phyloP scores from a whole-genome alignment of 2,888 invertebrate genomes.

The Carcina quercana region DNA sequence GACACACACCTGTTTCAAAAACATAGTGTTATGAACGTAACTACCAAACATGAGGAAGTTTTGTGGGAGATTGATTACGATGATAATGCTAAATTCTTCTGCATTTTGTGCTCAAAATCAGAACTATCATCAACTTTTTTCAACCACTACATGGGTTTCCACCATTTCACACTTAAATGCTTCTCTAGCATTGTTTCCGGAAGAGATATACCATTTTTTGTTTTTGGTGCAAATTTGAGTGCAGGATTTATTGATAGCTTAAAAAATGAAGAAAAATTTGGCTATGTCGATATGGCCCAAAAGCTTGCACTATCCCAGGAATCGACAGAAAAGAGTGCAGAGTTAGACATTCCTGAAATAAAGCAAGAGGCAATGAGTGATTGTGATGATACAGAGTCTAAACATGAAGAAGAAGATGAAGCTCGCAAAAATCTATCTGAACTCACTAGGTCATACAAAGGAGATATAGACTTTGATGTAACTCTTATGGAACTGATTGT shows the following conservation, averaged over 20 bases:
- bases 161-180: slow-evolving; percentile 63
- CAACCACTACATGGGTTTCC: slow-evolving; percentile 61
- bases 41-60: slow-evolving; percentile 37
- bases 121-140: slow-evolving; percentile 42
- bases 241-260: slow-evolving; percentile 48
- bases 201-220: slow-evolving; percentile 44
- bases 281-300: slow-evolving; percentile 45
- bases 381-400: slow-evolving; percentile 23
- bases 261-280: slow-evolving; percentile 37
- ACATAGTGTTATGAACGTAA: slow-evolving; percentile 48
- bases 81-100: slow-evolving; percentile 39
- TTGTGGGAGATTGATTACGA: slow-evolving; percentile 53
- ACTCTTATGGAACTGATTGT: slow-evolving; percentile 59
- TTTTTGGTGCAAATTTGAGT: slow-evolving; percentile 56
- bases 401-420: slow-evolving; percentile 16
- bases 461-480: slow-evolving; percentile 61
- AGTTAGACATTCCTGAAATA: slow-evolving; percentile 21
- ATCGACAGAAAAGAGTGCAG: no score
- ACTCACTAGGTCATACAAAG: slow-evolving; percentile 37
- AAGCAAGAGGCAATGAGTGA: slow-evolving; percentile 26
- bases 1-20: slow-evolving; percentile 53
- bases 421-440: slow-evolving; percentile 17
- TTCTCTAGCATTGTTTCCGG: slow-evolving; percentile 51
- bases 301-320: no score
- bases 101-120: slow-evolving; percentile 51